Conservation (phyloP, 2,888 invertebrate species). For the Drosophila setosimentum region DNA sequence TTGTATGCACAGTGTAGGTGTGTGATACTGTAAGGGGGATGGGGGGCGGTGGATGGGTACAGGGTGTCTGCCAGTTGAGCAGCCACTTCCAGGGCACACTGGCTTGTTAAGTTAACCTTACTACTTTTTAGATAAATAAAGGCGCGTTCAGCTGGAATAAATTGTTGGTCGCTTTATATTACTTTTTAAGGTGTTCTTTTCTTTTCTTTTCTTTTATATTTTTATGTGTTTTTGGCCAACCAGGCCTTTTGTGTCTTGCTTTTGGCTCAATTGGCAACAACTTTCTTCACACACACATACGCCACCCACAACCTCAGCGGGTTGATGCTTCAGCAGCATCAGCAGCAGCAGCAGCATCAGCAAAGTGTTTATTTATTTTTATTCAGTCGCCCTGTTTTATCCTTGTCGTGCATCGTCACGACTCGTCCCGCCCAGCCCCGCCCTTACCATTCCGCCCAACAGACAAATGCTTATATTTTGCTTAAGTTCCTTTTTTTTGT, state of each 20-base stretch:
- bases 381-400: conserved; percentile 48
- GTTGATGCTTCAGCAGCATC: background rate
- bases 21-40: background rate
- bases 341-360: background rate
- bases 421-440: background rate
- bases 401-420: conserved; percentile 48
- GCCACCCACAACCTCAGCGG: background rate
- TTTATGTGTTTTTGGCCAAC: conserved; percentile 7
- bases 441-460: background rate
- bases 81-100: background rate
- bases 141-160: conserved; percentile 19
- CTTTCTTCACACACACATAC: conserved; percentile 6
- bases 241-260: conserved; percentile 15
- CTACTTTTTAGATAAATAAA: conserved; percentile 17
- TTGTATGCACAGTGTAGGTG: background rate
- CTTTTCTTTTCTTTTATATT: conserved; percentile 8
- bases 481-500: conserved; percentile 13
- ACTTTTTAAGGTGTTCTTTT: conserved; percentile 17
- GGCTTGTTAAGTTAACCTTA: conserved; percentile 4
- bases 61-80: background rate
- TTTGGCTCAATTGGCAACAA: conserved; percentile 34
- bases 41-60: background rate
- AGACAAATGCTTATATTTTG: conserved; percentile 18
- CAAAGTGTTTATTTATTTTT: conserved; percentile 39
- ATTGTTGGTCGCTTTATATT: conserved; percentile 17